Percentiles rank a stretch among this genome's conserved stretches.
phyloP scores from a whole-genome alignment of 1,140 invertebrate genomes.

The Aphelinus certus region DNA sequence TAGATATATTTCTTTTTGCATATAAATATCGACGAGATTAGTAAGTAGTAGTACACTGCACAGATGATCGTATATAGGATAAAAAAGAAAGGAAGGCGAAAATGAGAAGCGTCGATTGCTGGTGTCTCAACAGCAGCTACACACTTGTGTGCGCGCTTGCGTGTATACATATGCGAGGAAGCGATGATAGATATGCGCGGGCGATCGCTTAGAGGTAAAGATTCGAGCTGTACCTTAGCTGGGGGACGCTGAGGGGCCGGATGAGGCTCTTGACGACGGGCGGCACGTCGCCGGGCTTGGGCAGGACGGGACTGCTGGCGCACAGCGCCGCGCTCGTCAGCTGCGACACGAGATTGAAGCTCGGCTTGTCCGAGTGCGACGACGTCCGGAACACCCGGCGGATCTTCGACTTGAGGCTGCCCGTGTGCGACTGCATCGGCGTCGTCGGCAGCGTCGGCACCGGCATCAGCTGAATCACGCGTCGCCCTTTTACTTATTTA shows the following conservation, averaged over 20 bases:
- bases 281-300: constrained; percentile 63
- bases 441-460: constrained; percentile 44
- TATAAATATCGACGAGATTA: too few relatives aligned
- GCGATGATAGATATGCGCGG: too few relatives aligned
- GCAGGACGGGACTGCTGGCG: constrained; percentile 71
- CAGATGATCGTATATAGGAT: too few relatives aligned
- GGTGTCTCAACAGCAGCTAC: too few relatives aligned
- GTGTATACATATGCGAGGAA: too few relatives aligned
- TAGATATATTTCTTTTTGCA: too few relatives aligned
- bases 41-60: too few relatives aligned
- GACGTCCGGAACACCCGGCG: constrained; percentile 68
- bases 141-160: too few relatives aligned
- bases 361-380: constrained; percentile 59
- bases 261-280: constrained; percentile 69
- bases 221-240: constrained; percentile 58
- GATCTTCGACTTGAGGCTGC: constrained; percentile 69
- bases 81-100: too few relatives aligned
- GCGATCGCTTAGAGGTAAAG: background rate
- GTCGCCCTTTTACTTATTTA: too few relatives aligned
- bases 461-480: constrained; percentile 47
- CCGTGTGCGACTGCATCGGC: constrained; percentile 47
- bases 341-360: constrained; percentile 68
- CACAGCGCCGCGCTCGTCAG: constrained; percentile 72
- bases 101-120: too few relatives aligned
- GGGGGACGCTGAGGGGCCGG: constrained; percentile 70